These are phyloP conservation scores for Sus cebifrons DNA, from an alignment of 2,797 vertebrate genomes.

Conservation along the genomic window DNA sequence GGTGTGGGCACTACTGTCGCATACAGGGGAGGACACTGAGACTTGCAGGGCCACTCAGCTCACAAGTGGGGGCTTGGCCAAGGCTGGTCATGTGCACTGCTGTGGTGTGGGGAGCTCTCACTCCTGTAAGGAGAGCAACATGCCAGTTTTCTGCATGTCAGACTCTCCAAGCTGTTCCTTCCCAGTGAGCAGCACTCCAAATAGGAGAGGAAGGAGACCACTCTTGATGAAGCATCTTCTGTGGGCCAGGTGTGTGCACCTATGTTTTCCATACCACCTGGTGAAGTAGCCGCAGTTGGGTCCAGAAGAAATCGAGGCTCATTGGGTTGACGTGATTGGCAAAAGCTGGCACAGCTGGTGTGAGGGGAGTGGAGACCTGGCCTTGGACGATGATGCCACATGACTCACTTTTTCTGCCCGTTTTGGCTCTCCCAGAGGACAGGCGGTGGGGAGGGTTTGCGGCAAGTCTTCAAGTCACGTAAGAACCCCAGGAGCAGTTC, in stretches of 20 bases:
- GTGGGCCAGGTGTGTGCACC: fast-evolving
- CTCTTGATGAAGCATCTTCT: fast-evolving
- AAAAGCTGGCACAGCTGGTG: background rate
- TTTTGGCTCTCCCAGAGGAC: background rate
- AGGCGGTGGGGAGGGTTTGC: fast-evolving
- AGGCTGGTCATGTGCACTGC: background rate
- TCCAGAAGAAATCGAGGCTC: background rate
- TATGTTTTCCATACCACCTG: background rate
- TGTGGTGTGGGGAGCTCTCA: background rate
- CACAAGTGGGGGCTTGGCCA: fast-evolving
- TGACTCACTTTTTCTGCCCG: background rate
- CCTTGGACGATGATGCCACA: fast-evolving
- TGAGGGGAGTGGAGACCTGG: background rate
- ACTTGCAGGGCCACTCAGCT: fast-evolving
- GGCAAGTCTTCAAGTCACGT: background rate
- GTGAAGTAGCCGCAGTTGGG: fast-evolving
- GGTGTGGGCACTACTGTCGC: background rate
- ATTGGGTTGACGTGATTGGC: fast-evolving
- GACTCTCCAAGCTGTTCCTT: background rate
- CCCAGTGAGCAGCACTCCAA: background rate
- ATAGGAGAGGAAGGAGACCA: background rate
- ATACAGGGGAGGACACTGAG: background rate
- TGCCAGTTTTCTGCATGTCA: background rate
- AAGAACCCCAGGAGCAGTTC: background rate
- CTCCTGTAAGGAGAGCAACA: background rate